Evolutionary conservation across 2,797 vertebrate genomes (phyloP).

Genomic region (Lithobates sylvaticus): DNA sequence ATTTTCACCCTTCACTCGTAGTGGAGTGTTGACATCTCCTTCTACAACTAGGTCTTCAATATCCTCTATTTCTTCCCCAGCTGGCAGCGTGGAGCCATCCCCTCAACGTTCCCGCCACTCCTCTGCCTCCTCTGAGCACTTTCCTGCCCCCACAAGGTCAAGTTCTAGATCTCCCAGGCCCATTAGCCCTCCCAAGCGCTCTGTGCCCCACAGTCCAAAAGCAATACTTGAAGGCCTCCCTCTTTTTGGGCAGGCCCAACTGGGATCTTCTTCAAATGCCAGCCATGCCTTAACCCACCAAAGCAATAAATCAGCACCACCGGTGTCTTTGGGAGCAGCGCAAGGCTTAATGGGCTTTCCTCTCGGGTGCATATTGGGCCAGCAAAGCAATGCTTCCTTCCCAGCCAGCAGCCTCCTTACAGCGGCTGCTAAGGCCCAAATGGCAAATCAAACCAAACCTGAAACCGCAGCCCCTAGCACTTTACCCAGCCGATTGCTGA

Average conservation of each 20-base stretch:
- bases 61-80: conserved; percentile 71
- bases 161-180: conserved; percentile 72
- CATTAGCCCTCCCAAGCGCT: conserved; percentile 74
- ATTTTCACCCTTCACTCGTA: conserved; percentile 70
- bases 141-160: conserved; percentile 73
- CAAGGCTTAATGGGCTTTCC: conserved; percentile 76
- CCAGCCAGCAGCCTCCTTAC: conserved; percentile 90
- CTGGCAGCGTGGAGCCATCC: conserved; percentile 68
- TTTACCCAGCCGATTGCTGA: conserved; percentile 83
- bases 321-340: conserved; percentile 81
- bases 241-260: conserved; percentile 45
- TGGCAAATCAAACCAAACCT: conserved; percentile 82
- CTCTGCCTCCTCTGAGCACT: conserved; percentile 79
- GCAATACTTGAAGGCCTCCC: conserved; percentile 61
- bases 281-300: conserved; percentile 66
- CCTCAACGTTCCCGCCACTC: conserved; percentile 82
- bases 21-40: conserved; percentile 72
- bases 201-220: conserved; percentile 70
- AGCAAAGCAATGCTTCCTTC: conserved; percentile 83
- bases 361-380: conserved; percentile 79
- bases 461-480: conserved; percentile 79
- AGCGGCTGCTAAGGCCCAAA: conserved; percentile 89
- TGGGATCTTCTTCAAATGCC: conserved; percentile 49
- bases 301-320: conserved; percentile 69
- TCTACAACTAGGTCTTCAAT: conserved; percentile 76